These are phyloP conservation scores for Daktulosphaira vitifoliae DNA, from an alignment of 1,140 invertebrate genomes.

Conservation along the genomic window DNA sequence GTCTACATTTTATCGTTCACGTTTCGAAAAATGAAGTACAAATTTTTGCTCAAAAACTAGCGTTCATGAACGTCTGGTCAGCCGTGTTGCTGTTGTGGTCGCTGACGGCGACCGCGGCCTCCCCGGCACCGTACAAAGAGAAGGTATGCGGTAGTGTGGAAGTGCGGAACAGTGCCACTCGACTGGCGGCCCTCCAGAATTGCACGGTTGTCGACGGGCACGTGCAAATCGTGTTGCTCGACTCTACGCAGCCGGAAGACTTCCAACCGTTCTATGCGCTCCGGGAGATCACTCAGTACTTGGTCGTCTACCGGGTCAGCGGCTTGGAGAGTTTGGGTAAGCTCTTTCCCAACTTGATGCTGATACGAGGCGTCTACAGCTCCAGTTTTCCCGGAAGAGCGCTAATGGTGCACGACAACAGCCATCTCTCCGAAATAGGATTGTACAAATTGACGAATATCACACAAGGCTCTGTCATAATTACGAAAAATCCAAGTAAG, in stretches of 20 bases:
- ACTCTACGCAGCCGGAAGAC: constrained; percentile 15
- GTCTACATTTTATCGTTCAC: no score
- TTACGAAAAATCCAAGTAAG: constrained; percentile 67
- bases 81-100: neutral
- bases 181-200: constrained; percentile 58
- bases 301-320: constrained; percentile 63
- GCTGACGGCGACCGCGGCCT: neutral
- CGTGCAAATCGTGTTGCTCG: constrained; percentile 66
- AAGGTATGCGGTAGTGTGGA: constrained; percentile 64
- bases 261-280: constrained; percentile 45
- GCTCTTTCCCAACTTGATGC: constrained; percentile 86
- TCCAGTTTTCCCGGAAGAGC: constrained; percentile 74
- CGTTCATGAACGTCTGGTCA: constrained; percentile 17
- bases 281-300: constrained; percentile 55
- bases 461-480: constrained; percentile 68
- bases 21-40: constrained; percentile 10
- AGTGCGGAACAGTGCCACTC: constrained; percentile 61
- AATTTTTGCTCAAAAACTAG: constrained; percentile 16
- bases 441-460: constrained; percentile 71
- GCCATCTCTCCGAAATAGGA: constrained; percentile 63
- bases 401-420: constrained; percentile 69
- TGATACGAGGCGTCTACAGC: constrained; percentile 69
- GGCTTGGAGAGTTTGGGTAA: constrained; percentile 65
- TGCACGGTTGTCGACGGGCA: constrained; percentile 80
- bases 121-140: neutral